Conservation (phyloP, 2,888 invertebrate genomes). For the Agrilus mali region DNA sequence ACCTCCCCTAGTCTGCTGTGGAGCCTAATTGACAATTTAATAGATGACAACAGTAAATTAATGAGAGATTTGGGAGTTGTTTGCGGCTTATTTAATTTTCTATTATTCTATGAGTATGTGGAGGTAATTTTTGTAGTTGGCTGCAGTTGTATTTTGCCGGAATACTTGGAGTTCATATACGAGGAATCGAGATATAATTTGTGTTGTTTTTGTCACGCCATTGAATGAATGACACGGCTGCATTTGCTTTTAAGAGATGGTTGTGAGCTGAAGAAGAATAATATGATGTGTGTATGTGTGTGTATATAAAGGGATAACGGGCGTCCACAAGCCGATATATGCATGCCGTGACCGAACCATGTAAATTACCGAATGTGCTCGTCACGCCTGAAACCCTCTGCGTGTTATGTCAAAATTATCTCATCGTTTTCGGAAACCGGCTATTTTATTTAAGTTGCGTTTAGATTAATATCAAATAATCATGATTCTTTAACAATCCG, state of each 20-base stretch:
- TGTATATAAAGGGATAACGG: neutral
- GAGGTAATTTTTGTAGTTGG: too few species aligned
- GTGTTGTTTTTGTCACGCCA: neutral
- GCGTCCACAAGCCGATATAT: neutral
- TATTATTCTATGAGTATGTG: too few species aligned
- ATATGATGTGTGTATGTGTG: too few species aligned
- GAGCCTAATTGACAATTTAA: too few species aligned
- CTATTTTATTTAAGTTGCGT: conserved; percentile 23
- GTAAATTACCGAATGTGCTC: conserved; percentile 23
- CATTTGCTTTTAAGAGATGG: neutral
- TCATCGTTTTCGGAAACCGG: conserved; percentile 25
- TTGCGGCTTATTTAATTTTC: too few species aligned
- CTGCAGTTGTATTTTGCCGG: too few species aligned
- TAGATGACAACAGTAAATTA: too few species aligned
- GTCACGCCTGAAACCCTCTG: conserved; percentile 26
- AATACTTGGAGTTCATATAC: too few species aligned
- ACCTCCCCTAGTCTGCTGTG: too few species aligned
- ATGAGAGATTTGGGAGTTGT: too few species aligned
- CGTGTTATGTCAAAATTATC: conserved; percentile 27
- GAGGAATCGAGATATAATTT: too few species aligned
- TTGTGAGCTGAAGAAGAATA: neutral
- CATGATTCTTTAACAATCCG: conserved; percentile 20
- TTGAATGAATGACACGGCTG: too few species aligned
- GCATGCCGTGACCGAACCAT: conserved; percentile 17
- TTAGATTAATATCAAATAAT: conserved; percentile 25